A percentile compares a stretch with the other conserved stretches of the same genome.
These are phyloP conservation scores for Chrysolina americana DNA, from an alignment of 2,888 invertebrate species.

Conservation along the genomic window DNA sequence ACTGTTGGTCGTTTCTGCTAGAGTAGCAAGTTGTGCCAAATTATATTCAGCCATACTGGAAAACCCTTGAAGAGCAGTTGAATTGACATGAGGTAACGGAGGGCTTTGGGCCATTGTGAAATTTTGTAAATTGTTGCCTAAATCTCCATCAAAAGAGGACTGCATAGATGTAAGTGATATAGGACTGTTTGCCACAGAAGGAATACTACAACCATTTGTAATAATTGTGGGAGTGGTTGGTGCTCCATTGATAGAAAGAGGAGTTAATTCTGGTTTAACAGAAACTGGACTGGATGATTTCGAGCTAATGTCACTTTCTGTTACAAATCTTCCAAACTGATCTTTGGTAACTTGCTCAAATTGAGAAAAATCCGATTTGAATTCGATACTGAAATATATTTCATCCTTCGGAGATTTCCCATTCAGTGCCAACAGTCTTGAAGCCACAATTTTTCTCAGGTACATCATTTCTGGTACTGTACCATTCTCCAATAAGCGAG, in stretches of 20 bases:
- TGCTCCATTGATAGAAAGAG: constrained; percentile 56
- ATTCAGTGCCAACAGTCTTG: constrained; percentile 84
- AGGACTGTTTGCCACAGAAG: constrained; percentile 78
- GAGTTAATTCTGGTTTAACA: constrained; percentile 68
- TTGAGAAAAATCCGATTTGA: constrained; percentile 83
- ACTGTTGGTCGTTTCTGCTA: constrained; percentile 78
- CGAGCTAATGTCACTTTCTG: constrained; percentile 71
- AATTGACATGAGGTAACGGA: constrained; percentile 56
- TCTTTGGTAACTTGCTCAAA: constrained; percentile 81
- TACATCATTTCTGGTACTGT: constrained; percentile 89
- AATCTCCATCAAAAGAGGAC: constrained; percentile 85
- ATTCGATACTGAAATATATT: constrained; percentile 84
- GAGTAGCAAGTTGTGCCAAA: constrained; percentile 85
- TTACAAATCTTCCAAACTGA: constrained; percentile 82
- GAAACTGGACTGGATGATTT: constrained; percentile 69
- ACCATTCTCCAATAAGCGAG: constrained; percentile 85
- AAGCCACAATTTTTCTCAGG: constrained; percentile 83
- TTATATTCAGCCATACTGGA: constrained; percentile 90
- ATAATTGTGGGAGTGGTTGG: constrained; percentile 49
- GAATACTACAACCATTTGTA: constrained; percentile 62
- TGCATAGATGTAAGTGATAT: constrained; percentile 80
- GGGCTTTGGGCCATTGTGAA: constrained; percentile 62
- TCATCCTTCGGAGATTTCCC: constrained; percentile 88
- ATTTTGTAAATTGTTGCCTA: constrained; percentile 66
- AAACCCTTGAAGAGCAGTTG: constrained; percentile 71